Percentiles rank a stretch among this genome's conserved stretches.
Evolutionary conservation across 1,140 invertebrate species (phyloP).

Genomic region (Euwallacea similis): DNA sequence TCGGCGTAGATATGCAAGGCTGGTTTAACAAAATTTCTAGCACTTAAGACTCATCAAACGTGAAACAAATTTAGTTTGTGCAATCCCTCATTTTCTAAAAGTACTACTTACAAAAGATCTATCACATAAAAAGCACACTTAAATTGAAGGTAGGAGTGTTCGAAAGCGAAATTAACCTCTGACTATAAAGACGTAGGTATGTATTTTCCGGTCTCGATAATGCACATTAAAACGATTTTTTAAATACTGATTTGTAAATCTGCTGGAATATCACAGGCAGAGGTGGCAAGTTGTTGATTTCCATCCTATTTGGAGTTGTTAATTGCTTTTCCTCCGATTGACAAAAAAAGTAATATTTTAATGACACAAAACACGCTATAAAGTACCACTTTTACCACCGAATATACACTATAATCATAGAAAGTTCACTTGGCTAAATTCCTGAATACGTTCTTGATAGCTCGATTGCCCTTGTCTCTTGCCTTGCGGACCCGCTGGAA

Average conservation of each 20-base stretch:
- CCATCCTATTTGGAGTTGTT: background rate
- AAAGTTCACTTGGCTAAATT: too few relatives aligned
- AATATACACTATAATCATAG: too few relatives aligned
- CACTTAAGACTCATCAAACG: too few relatives aligned
- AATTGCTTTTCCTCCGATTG: too few relatives aligned
- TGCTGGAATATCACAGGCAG: constrained; percentile 44
- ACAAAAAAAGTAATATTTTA: too few relatives aligned
- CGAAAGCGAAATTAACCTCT: constrained; percentile 12
- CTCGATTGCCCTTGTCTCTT: too few relatives aligned
- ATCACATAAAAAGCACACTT: constrained; percentile 35
- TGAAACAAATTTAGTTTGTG: too few relatives aligned
- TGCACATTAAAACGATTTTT: constrained; percentile 19
- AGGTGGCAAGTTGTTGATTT: constrained; percentile 21
- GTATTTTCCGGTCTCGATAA: background rate
- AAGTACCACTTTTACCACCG: too few relatives aligned
- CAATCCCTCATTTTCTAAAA: too few relatives aligned
- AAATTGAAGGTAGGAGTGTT: constrained; percentile 8
- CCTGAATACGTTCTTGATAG: too few relatives aligned
- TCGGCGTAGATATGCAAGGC: background rate
- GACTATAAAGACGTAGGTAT: constrained; percentile 25
- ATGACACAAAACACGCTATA: too few relatives aligned
- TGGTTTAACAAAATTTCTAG: background rate
- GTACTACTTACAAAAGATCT: constrained; percentile 25
- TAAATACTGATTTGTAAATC: constrained; percentile 45
- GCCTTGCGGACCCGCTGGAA: too few relatives aligned